Conservation (phyloP, 2,797 vertebrate genomes). For the Hylomyscus alleni region DNA sequence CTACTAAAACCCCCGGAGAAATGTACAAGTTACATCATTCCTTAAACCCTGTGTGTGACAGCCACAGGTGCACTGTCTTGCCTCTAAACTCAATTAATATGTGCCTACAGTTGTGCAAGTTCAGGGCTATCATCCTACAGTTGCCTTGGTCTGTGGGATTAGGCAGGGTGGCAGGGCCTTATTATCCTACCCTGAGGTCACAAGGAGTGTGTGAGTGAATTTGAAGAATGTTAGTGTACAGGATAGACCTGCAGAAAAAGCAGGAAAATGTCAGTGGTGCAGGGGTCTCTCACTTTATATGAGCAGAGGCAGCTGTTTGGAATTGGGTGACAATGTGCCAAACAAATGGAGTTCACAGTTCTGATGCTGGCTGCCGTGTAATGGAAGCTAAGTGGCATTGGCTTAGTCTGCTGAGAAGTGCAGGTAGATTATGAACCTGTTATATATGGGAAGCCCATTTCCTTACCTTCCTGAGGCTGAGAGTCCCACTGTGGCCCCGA, state of each 20-base stretch:
- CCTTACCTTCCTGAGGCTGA: constrained; percentile 93
- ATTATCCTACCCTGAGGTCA: neutral
- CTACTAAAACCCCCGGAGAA: too few relatives aligned
- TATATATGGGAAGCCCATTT: rapidly evolving
- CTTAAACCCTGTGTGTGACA: neutral
- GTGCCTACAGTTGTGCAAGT: neutral
- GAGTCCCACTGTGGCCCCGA: constrained; percentile 90
- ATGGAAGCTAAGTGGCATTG: neutral
- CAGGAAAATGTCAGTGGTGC: too few relatives aligned
- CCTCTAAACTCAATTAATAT: too few relatives aligned
- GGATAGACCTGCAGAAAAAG: too few relatives aligned
- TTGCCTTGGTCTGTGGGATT: neutral
- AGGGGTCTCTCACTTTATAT: neutral
- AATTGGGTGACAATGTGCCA: neutral
- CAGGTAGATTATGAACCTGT: too few relatives aligned
- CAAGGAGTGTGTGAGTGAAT: neutral
- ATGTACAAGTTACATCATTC: rapidly evolving
- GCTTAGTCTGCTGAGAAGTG: neutral
- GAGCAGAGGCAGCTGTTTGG: neutral
- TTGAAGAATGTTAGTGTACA: neutral
- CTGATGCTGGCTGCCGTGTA: too few relatives aligned
- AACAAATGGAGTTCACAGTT: neutral
- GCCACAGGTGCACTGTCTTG: too few relatives aligned
- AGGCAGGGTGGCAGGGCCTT: too few relatives aligned
- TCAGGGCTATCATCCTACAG: neutral